Evolutionary conservation across 2,888 invertebrate genomes (phyloP), one percentile per base, ranked within the genome.

Genomic region (Diarsia dahlii): DNA sequence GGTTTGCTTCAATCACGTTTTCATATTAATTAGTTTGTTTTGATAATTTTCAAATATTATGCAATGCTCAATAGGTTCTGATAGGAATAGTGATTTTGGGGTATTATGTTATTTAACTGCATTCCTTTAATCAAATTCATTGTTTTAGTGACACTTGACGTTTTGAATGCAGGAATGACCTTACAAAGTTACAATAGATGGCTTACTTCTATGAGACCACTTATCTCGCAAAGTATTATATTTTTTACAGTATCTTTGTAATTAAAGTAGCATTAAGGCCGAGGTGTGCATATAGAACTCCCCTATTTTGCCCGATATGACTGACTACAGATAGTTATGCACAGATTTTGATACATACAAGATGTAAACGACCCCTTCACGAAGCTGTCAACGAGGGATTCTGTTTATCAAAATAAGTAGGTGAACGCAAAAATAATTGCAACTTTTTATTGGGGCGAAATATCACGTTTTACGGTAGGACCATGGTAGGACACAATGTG

Each of bases 1-100:
- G 75, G 82, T 58, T 79, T 67, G 54, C 52, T 48, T 23, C 13
- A 18, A 48, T 13, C 58, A 63, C 28, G 65, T 78, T 79, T 74
- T 82, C 58, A 82, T 81, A 28, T 66, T 81, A 81, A 69, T 81
- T 48, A 39, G 8, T 48, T 28, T 71, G 45, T n/a, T 69, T 63
- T 64, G n/a, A 54, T 68, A 39, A 39, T 39, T 39, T 34, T 48
- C 1, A 65, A 45, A 58, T 18, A 50, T 81, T 69, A 60, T 71
- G 68, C 60, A 75, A 63, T 75, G 6, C 15, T 34, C 15, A 48
- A 23, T 23, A 23, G 39, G 9, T 56, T 45, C 13, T 48, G 15
- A 46, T 15, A 46, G 13, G 34, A n/a, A 46, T 50, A 0, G 39
- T 39, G 18, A 18, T 9, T 18, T 8, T 45, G n/a, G 10, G n/a